Evolutionary conservation across 2,797 vertebrate genomes (phyloP), one percentile per base, ranked within the genome.

Genomic region (Adrianichthys oophorus): DNA sequence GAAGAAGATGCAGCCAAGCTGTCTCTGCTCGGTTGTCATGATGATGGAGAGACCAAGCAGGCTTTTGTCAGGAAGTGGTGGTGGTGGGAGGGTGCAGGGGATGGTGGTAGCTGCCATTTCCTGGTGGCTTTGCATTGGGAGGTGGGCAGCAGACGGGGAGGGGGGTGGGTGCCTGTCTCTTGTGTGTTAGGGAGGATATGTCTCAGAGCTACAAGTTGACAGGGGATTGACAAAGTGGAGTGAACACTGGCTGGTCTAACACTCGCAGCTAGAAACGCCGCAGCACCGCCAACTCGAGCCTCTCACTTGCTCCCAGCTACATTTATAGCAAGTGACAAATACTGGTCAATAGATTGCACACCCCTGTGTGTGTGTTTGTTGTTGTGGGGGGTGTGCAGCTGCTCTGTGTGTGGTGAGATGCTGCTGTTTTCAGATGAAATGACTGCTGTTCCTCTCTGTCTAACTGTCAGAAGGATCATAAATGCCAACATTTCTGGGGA

Each of bases 181-280:
- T 66, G 58, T 77, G 79, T 16, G 62, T 79, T 73, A 71, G 53
- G 67, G 79, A 86, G 79, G 85, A 89, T 69, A 91, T 92, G 91
- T 92, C 92, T 91, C 83, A 85, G 78, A 92, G 91, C 89, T 87
- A 92, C 79, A 83, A 84, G 83, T 86, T 93, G 92, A 92, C 92
- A 92, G 86, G 67, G 76, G 85, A 87, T 88, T 91, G 91, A 92
- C 90, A 88, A 86, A 91, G 88, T 82, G 44, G 88, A 91, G 85
- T 84, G 86, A 89, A 90, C 88, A 88, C 85, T 80, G 68, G 87
- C 82, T 80, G 83, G 84, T 67, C 87, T 80, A 88, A 86, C 90
- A 90, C 89, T 93, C 65, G 76, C 86, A 92, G 90, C 90, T 88
- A 91, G 85, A 89, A 84, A 87, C 87, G 84, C 85, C 82, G 48